A percentile compares a stretch with the other conserved stretches of the same genome.
Conservation (phyloP, 2,113 vertebrate species). For the Bos taurus region DNA sequence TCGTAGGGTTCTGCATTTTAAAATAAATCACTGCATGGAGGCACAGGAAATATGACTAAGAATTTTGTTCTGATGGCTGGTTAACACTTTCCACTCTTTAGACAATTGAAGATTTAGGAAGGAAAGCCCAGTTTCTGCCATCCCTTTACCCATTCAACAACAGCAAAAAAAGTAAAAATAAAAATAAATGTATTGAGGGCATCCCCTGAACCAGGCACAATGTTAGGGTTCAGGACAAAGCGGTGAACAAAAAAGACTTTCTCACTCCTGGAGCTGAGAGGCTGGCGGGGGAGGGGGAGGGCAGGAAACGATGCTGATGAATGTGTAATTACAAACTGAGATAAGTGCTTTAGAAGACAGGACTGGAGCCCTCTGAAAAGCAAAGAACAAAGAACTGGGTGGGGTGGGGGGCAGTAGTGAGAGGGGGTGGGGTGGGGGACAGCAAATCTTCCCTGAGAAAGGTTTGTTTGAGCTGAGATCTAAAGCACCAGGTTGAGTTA, state of each 20-base stretch:
- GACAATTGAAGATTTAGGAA: not conserved
- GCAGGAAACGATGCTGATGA: not conserved
- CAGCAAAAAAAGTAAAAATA: not conserved
- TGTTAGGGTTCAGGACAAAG: not conserved
- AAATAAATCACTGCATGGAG: conserved; percentile 61
- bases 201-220: not conserved
- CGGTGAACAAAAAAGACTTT: not conserved
- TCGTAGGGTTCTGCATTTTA: conserved; percentile 47
- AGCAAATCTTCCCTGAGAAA: not conserved
- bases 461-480: not conserved
- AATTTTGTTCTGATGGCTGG: conserved; percentile 21
- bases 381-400: not conserved
- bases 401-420: not conserved
- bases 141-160: not conserved
- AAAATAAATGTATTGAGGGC: not conserved
- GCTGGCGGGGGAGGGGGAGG: no score
- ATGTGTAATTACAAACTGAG: conserved; percentile 1
- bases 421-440: not conserved
- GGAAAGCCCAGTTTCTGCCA: not conserved
- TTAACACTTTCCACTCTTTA: conserved; percentile 58
- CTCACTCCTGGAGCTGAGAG: not conserved
- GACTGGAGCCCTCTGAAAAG: not conserved
- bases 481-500: conserved; percentile 8
- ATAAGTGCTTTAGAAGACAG: not conserved
- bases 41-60: conserved; percentile 52